Evolutionary conservation across 2,888 invertebrate genomes (phyloP).

Genomic region (Stenchaetothrips biformis): DNA sequence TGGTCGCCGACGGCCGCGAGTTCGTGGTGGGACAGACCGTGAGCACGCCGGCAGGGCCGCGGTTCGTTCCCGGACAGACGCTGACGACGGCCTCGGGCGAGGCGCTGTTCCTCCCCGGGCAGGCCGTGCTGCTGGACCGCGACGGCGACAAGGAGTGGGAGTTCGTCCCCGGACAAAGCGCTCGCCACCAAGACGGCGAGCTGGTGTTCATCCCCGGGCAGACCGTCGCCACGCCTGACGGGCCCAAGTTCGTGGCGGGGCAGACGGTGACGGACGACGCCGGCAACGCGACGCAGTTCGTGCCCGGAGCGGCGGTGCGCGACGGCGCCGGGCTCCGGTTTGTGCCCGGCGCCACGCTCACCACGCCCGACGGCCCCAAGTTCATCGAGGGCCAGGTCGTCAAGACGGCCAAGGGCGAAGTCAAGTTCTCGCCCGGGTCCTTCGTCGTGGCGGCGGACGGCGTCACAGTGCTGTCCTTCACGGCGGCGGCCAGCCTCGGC

Average conservation of each 20-base stretch:
- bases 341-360: conserved; percentile 58
- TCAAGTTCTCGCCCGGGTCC: conserved; percentile 59
- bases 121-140: conserved; percentile 52
- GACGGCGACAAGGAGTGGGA: conserved; percentile 60
- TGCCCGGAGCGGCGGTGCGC: conserved; percentile 69
- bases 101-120: conserved; percentile 63
- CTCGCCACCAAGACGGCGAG: conserved; percentile 61
- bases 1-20: conserved; percentile 42
- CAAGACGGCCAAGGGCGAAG: conserved; percentile 52
- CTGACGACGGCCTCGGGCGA: conserved; percentile 48
- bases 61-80: conserved; percentile 60
- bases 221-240: conserved; percentile 63
- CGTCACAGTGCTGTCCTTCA: conserved; percentile 50
- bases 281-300: conserved; percentile 58
- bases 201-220: conserved; percentile 65
- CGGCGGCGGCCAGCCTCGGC: conserved; percentile 53
- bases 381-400: conserved; percentile 64
- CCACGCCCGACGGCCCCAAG: conserved; percentile 58
- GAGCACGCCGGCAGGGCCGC: conserved; percentile 56
- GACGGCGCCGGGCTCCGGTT: conserved; percentile 58
- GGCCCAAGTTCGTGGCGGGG: conserved; percentile 69
- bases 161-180: conserved; percentile 72
- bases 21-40: conserved; percentile 61
- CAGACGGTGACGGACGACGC: conserved; percentile 61
- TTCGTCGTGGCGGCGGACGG: conserved; percentile 49